Percentiles rank a stretch among this genome's conserved stretches.
phyloP scores from a whole-genome alignment of 2,888 invertebrate species.

The Drosophila kokeensis region DNA sequence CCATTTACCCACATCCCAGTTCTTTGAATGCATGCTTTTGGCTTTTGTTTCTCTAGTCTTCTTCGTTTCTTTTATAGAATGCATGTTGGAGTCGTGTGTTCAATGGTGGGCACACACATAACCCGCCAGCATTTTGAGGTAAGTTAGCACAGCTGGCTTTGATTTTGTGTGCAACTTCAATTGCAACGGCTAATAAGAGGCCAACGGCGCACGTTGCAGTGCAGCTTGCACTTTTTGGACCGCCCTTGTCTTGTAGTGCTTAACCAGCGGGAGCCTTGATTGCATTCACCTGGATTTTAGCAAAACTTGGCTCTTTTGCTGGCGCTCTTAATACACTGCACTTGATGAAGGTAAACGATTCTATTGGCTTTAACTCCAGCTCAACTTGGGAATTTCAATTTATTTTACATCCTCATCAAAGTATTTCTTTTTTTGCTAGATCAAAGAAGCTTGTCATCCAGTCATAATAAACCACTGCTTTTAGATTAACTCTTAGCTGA shows the following conservation, averaged over 20 bases:
- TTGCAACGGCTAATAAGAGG: conserved; percentile 6
- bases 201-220: conserved; percentile 18
- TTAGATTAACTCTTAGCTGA: not conserved
- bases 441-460: not conserved
- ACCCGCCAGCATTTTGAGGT: conserved; percentile 87
- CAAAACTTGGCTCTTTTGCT: conserved; percentile 21
- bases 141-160: conserved; percentile 71
- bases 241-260: conserved; percentile 72
- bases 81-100: conserved; percentile 87
- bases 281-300: conserved; percentile 29
- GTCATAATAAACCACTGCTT: no score
- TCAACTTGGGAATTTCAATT: not conserved
- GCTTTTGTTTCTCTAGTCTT: conserved; percentile 15
- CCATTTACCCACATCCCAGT: not conserved
- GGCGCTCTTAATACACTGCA: conserved; percentile 6
- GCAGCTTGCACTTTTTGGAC: conserved; percentile 21
- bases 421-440: not conserved
- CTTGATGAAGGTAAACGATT: not conserved
- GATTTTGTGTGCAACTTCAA: not conserved
- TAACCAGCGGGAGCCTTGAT: conserved; percentile 34
- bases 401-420: no score
- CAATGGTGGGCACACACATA: conserved; percentile 85
- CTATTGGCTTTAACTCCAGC: no score
- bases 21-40: conserved; percentile 57
- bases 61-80: conserved; percentile 87